Conservation (phyloP, 2,797 vertebrate species). For the Aplochiton taeniatus region DNA sequence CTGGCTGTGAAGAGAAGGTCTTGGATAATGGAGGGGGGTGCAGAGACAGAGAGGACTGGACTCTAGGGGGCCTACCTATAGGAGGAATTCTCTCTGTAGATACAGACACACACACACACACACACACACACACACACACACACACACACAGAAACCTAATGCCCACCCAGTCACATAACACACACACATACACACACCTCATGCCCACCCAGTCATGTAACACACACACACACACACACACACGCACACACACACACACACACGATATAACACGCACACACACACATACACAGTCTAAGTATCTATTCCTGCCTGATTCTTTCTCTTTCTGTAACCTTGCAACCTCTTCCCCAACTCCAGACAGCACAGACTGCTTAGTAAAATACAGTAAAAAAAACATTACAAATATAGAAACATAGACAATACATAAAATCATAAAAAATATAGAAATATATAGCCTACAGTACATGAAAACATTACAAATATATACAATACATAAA, state of each 20-base stretch:
- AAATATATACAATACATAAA: too few relatives aligned
- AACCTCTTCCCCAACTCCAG: neutral
- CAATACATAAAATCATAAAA: too few relatives aligned
- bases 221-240: conserved; percentile 3
- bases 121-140: neutral
- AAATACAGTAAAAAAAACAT: too few relatives aligned
- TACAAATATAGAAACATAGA: too few relatives aligned
- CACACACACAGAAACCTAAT: neutral
- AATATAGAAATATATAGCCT: too few relatives aligned
- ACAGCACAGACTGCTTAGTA: too few relatives aligned
- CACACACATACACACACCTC: neutral
- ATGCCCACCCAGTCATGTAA: neutral
- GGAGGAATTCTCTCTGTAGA: conserved; percentile 59
- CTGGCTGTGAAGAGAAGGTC: conserved; percentile 82
- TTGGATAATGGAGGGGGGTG: conserved; percentile 74
- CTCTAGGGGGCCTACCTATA: conserved; percentile 60
- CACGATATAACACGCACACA: neutral
- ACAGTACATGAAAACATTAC: too few relatives aligned
- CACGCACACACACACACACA: neutral
- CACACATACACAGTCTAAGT: neutral
- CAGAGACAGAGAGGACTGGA: conserved; percentile 55
- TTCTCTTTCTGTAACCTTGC: neutral
- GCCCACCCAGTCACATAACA: neutral
- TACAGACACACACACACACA: conserved; percentile 22
- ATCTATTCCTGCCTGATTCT: too few relatives aligned